These are phyloP conservation scores for Drosophila paulistorum DNA, from an alignment of 1,140 invertebrate species.

Conservation along the genomic window DNA sequence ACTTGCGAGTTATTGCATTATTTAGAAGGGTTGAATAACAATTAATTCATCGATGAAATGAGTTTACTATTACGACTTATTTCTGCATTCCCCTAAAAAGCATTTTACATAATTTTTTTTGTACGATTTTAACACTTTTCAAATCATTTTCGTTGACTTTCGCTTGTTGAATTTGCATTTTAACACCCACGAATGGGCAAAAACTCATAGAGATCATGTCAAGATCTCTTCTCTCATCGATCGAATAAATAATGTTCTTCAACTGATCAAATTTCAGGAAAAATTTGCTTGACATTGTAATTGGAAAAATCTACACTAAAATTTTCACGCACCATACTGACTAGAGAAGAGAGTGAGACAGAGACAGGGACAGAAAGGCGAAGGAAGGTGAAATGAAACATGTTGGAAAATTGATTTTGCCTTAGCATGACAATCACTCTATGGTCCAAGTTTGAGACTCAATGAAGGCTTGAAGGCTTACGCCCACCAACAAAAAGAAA, in stretches of 20 bases:
- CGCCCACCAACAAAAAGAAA: slow-evolving; percentile 62
- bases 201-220: background rate
- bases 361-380: background rate
- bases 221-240: background rate
- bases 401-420: slow-evolving; percentile 74
- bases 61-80: no score
- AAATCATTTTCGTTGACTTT: no score
- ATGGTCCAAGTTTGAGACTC: slow-evolving; percentile 24
- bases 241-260: slow-evolving; percentile 20
- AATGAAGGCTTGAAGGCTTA: slow-evolving; percentile 59
- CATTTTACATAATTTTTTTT: no score
- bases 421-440: slow-evolving; percentile 72
- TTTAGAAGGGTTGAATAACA: no score
- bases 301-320: slow-evolving; percentile 51
- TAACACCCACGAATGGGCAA: background rate
- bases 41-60: no score
- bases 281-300: slow-evolving; percentile 56
- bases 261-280: slow-evolving; percentile 39
- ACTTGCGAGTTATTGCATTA: no score
- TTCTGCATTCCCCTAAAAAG: no score
- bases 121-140: no score
- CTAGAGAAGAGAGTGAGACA: background rate
- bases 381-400: slow-evolving; percentile 32
- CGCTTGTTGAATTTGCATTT: no score
- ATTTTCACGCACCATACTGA: slow-evolving; percentile 18